These are phyloP conservation scores for Pentalonia nigronervosa DNA, from an alignment of 1,140 invertebrate genomes.

Conservation along the genomic window DNA sequence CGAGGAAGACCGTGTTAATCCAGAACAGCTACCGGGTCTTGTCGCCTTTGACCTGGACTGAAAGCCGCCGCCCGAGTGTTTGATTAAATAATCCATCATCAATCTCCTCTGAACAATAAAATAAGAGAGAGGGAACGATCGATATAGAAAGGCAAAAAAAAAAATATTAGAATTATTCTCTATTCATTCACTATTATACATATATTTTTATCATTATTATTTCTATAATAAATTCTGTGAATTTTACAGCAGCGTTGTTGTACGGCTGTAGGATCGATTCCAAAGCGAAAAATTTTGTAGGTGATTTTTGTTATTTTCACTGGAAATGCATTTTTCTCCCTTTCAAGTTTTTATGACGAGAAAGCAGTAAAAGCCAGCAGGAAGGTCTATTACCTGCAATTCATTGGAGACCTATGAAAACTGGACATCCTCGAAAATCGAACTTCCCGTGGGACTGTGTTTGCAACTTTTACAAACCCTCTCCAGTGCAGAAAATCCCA, in stretches of 20 bases:
- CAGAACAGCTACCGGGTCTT: constrained; percentile 53
- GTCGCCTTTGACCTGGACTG: constrained; percentile 47
- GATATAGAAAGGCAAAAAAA: not conserved
- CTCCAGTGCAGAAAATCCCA: not conserved
- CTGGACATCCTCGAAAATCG: constrained; percentile 55
- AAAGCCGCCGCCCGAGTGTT: constrained; percentile 45
- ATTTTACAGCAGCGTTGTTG: not conserved
- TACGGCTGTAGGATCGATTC: not conserved
- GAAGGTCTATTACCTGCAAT: constrained; percentile 50
- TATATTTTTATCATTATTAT: constrained; percentile 43
- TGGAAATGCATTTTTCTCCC: constrained; percentile 41
- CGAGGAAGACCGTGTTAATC: constrained; percentile 44
- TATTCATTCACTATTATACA: constrained; percentile 23
- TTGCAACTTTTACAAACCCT: not conserved
- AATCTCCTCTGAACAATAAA: constrained; percentile 42
- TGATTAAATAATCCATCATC: constrained; percentile 56
- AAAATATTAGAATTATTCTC: constrained; percentile 9
- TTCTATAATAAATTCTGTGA: not conserved
- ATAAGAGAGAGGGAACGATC: not conserved
- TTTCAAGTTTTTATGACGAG: constrained; percentile 53
- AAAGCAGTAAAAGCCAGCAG: constrained; percentile 46
- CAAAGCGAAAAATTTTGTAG: not conserved
- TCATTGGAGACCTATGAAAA: constrained; percentile 57
- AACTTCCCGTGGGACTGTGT: constrained; percentile 45
- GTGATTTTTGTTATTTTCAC: not conserved